These are phyloP conservation scores for Conus betulinus DNA, from an alignment of 1,140 invertebrate genomes.

Conservation along the genomic window DNA sequence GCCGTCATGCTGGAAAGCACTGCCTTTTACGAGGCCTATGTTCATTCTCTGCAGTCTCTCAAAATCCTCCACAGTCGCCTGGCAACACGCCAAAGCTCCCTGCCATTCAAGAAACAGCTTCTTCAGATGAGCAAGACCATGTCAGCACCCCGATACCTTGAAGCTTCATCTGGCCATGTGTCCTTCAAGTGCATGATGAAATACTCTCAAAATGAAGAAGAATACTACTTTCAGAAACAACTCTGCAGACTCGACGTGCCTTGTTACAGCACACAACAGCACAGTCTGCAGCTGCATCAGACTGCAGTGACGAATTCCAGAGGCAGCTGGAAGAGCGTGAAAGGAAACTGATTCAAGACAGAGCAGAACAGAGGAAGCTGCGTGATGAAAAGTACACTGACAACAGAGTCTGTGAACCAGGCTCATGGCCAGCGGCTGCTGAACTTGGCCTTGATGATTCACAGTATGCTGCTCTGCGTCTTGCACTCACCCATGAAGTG, in stretches of 20 bases:
- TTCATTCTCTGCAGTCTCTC: conserved; percentile 72
- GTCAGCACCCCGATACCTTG: background rate
- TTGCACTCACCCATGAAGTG: conserved; percentile 74
- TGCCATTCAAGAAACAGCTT: conserved; percentile 68
- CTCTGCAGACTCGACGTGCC: background rate
- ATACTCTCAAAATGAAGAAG: background rate
- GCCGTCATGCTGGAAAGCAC: conserved; percentile 74
- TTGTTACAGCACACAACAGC: background rate
- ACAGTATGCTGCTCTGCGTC: conserved; percentile 74
- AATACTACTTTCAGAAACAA: background rate
- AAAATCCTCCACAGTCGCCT: conserved; percentile 53
- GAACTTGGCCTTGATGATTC: conserved; percentile 70
- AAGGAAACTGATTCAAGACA: conserved; percentile 17
- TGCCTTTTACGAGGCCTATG: conserved; percentile 76
- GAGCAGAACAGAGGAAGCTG: conserved; percentile 44
- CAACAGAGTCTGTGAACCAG: conserved; percentile 33
- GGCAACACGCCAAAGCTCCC: background rate
- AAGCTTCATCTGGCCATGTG: background rate
- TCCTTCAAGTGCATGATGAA: conserved; percentile 7
- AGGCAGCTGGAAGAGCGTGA: background rate
- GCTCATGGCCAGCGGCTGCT: conserved; percentile 55
- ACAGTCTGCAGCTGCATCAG: background rate
- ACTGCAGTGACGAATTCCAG: too few relatives aligned
- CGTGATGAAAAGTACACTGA: conserved; percentile 46
- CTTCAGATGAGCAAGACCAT: background rate